Base-by-base conservation (phyloP, 2,888 invertebrate species). In the Micoletzkya japonica region DNA sequence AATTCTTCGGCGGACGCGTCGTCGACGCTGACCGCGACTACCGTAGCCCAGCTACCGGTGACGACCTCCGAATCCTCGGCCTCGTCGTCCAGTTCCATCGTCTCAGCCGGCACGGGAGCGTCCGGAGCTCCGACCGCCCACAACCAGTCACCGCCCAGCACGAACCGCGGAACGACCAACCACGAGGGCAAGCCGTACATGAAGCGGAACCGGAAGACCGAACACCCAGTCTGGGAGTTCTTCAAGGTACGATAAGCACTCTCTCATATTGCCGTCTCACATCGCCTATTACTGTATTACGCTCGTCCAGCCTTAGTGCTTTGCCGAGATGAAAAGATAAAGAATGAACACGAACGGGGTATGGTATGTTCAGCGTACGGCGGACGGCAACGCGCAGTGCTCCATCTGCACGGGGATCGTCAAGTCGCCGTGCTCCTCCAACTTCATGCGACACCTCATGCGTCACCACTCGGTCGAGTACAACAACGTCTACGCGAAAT, bases 391-490 rank as follows among this genome's bases (percentile, higher is more conserved):
- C 56, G 79, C 79, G 1, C 75, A 77, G 50, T 79, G 79, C 36
- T 70, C 74, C n/a, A 77, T 79, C 58, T 79, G 79, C 54, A 49
- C 71, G 10, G 79, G 76, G 54, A 70, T 77, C 61, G 74, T 79
- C 7, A 77, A 77, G 56, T 72, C 72, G 24, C 79, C 79, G 10
- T 79, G 79, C 60, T 79, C 79, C 0, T 77, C 77, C 1, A 79
- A 79, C 54, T 79, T 79, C 56, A 79, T 79, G 79, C 72, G 79
- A 3, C 79, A 79, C 71, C 70, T 79, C 54, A 79, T 77, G 77
- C 68, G 79, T n/a, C 79, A 79, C 50, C 79, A 79, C 59, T 71
- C 76, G 4, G 34, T 61, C 26, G 76, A 79, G 54, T 79, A 79
- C 70, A 76, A 79, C 66, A 70, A 73, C 37, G 79, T 79, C 20